phyloP scores from a whole-genome alignment of 2,113 vertebrate genomes.

The Myotis lucifugus region DNA sequence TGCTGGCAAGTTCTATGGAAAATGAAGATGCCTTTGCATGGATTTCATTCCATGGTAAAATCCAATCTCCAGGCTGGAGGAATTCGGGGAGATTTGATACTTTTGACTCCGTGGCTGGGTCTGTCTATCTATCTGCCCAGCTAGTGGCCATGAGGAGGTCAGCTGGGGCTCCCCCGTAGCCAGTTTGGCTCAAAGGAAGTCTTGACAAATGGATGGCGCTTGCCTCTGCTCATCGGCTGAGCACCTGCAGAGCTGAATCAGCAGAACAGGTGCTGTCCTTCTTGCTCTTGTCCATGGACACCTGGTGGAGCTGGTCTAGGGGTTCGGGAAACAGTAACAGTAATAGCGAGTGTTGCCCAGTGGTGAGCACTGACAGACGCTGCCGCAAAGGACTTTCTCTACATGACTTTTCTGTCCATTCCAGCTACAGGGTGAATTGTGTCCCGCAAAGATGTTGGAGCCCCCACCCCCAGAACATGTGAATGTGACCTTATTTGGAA shows the following conservation, averaged over 20 bases:
- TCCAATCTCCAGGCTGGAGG: background rate
- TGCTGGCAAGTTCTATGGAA: constrained; percentile 30
- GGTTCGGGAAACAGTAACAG: rapidly evolving
- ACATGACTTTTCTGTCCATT: background rate
- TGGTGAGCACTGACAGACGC: background rate
- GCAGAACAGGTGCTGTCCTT: rapidly evolving
- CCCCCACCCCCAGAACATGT: too few species aligned
- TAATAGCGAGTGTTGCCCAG: rapidly evolving
- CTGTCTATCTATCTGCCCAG: background rate
- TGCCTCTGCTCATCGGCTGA: rapidly evolving
- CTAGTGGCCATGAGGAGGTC: background rate
- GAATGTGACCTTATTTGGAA: background rate
- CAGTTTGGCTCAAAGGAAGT: background rate
- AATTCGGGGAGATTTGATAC: background rate
- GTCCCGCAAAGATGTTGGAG: background rate
- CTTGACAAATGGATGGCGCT: rapidly evolving
- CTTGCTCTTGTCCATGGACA: rapidly evolving
- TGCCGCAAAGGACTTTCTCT: background rate
- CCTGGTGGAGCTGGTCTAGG: background rate
- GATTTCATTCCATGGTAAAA: background rate
- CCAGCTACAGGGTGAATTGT: too few species aligned
- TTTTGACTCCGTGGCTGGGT: background rate
- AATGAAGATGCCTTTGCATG: background rate
- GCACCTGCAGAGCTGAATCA: rapidly evolving
- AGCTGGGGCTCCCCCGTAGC: background rate